Conservation (phyloP, 2,888 invertebrate genomes). For the Caenorhabditis sp. region DNA sequence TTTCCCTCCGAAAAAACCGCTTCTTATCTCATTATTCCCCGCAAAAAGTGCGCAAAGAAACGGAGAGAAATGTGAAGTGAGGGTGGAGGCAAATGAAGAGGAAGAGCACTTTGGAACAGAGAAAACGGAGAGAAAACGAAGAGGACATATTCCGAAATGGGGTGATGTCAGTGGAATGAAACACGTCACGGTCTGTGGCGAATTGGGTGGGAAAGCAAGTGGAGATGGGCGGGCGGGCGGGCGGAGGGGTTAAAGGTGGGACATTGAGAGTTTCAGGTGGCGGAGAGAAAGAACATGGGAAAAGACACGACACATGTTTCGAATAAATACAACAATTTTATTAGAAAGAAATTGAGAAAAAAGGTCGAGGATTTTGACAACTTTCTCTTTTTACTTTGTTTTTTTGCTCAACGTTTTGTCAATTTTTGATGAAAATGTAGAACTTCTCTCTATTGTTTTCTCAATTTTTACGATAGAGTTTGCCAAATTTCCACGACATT, state of each 20-base stretch:
- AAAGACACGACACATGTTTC: no score
- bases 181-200: slow-evolving; percentile 38
- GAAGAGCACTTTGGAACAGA: slow-evolving; percentile 12
- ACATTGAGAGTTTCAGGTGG: neutral
- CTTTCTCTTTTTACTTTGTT: no score
- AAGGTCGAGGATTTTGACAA: no score
- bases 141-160: neutral
- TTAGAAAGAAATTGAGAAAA: no score
- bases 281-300: no score
- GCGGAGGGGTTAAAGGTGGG: neutral
- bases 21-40: slow-evolving; percentile 35
- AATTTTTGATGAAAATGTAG: no score
- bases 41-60: slow-evolving; percentile 1
- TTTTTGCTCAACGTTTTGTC: no score
- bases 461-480: no score
- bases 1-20: no score
- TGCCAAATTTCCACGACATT: no score
- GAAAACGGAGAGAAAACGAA: neutral
- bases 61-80: slow-evolving; percentile 26
- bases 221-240: neutral
- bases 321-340: no score
- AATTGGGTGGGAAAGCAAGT: neutral
- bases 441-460: no score
- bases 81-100: slow-evolving; percentile 25
- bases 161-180: slow-evolving; percentile 39